Base-by-base conservation (phyloP, 2,797 vertebrate genomes). In the Neosilurus hyrtlii region DNA sequence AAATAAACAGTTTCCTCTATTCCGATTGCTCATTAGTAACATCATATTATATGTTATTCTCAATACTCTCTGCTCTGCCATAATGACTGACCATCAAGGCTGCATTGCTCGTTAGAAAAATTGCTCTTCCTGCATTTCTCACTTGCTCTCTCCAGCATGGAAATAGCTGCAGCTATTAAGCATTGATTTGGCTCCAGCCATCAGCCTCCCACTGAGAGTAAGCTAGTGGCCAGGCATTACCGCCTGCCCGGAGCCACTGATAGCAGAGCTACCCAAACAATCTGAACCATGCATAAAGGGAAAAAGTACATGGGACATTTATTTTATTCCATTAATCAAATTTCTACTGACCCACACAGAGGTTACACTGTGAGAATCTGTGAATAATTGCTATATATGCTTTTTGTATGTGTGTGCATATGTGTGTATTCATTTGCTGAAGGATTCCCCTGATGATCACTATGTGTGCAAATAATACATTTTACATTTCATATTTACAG, bases 171-270 rank as follows among this genome's bases (percentile, higher is more conserved):
- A 83, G 88, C 81, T 86, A 90, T 88, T 89, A 83, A 43, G 86
- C 89, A 93, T 92, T 92, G 93, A 94, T 94, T 91, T 86, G 83
- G 79, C 81, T 88, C 87, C 89, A 83, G 88, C 85, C 87, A 89
- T 87, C 82, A 85, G 71, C 79, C 90, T 82, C 88, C 61, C 62
- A 57, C 72, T 83, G 88, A 84, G 78, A 67, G 62, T 82, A 43
- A 79, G 52, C 71, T 11, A 78, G 65, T 72, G 82, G 82, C 75
- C 83, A 84, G 82, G 67, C 82, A 78, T 65, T 73, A 86, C 71
- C 83, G 85, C 85, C 86, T 81, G 68, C 87, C 57, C 15, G 84
- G 79, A 77, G 66, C 51, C 70, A 81, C 78, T 83, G 89, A 90
- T 87, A 68, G 79, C 84, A 80, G 61, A 61, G 51, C 82, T 52